These are phyloP conservation scores for Heterochromis multidens DNA, from an alignment of 2,113 vertebrate genomes.

Conservation along the genomic window DNA sequence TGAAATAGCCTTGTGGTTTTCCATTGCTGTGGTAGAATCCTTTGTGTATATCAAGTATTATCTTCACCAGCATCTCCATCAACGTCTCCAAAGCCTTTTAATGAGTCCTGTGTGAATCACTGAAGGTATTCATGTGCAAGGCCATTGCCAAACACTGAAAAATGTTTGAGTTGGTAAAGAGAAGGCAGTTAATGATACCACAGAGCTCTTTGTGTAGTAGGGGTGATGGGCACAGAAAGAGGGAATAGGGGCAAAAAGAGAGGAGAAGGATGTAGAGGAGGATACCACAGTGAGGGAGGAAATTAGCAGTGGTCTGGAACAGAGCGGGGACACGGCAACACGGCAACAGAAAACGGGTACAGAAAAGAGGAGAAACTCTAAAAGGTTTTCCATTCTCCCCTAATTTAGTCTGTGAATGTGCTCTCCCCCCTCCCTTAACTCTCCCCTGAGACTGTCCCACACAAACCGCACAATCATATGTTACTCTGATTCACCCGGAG, in stretches of 20 bases:
- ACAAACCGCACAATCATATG: constrained; percentile 63
- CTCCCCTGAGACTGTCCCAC: constrained; percentile 51
- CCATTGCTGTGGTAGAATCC: constrained; percentile 16
- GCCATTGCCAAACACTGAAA: constrained; percentile 20
- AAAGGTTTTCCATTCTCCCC: constrained; percentile 57
- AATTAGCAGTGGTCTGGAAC: constrained; percentile 38
- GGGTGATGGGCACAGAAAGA: constrained; percentile 21
- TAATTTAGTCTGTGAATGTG: constrained; percentile 58
- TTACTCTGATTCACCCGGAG: constrained; percentile 57
- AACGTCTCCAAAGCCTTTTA: neutral
- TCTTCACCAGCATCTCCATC: constrained; percentile 30
- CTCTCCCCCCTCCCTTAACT: constrained; percentile 17
- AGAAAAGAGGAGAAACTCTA: constrained; percentile 46
- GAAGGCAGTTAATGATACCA: constrained; percentile 49
- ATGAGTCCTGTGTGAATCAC: constrained; percentile 22
- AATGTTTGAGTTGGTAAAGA: constrained; percentile 37
- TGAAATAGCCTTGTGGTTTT: constrained; percentile 35
- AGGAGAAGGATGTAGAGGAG: constrained; percentile 16
- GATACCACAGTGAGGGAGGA: constrained; percentile 17
- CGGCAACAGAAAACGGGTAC: constrained; percentile 35
- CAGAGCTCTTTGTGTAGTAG: constrained; percentile 30
- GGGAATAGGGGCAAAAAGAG: neutral
- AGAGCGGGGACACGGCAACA: constrained; percentile 41
- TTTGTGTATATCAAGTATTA: constrained; percentile 30
- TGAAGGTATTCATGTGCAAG: constrained; percentile 12